Conservation (phyloP, 2,113 vertebrate genomes). For the Aptenodytes forsteri region DNA sequence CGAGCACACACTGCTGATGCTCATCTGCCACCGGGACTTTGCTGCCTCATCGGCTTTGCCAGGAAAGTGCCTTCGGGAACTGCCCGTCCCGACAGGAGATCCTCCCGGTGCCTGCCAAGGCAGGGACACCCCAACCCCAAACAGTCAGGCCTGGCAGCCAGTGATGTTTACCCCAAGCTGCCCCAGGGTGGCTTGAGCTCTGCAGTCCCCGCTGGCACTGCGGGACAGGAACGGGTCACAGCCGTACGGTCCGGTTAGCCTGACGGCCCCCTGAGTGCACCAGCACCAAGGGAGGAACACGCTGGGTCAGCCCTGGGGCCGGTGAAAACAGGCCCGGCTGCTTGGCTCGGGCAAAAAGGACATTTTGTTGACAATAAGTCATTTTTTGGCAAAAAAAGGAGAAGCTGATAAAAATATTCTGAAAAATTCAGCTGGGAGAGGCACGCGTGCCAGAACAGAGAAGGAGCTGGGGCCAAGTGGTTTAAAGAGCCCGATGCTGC, state of each 20-base stretch:
- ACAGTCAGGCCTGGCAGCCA: not conserved
- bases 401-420: slow-evolving; percentile 57
- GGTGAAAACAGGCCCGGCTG: not conserved
- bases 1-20: not conserved
- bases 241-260: rapidly evolving
- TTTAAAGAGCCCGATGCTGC: not conserved
- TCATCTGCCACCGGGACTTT: not conserved
- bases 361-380: slow-evolving; percentile 52
- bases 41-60: not conserved
- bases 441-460: not conserved
- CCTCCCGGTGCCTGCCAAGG: not conserved
- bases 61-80: not conserved
- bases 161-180: rapidly evolving
- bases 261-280: not conserved
- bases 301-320: not conserved
- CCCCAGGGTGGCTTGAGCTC: not conserved
- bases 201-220: not conserved
- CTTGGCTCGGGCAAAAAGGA: slow-evolving; percentile 12
- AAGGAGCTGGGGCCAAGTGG: not conserved
- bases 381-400: slow-evolving; percentile 56
- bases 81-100: not conserved
- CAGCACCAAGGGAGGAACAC: not conserved
- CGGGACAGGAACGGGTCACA: not conserved
- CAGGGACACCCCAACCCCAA: not conserved
- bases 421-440: not conserved